A percentile compares a stretch with the other conserved stretches of the same genome.
These are phyloP conservation scores for Melanostigma gelatinosum DNA, from an alignment of 2,113 vertebrate species.

Conservation along the genomic window DNA sequence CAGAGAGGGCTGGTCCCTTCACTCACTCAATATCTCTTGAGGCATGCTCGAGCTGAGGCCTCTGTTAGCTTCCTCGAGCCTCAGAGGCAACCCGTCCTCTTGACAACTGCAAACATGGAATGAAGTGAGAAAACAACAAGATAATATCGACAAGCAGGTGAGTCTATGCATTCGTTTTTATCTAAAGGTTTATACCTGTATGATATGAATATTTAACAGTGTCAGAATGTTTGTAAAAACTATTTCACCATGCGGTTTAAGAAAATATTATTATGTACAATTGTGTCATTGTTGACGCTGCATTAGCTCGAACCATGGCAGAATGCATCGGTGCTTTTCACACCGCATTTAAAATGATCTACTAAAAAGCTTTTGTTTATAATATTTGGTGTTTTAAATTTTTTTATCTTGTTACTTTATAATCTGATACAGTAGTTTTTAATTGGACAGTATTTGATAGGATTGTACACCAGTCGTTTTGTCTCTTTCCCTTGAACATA, in stretches of 20 bases:
- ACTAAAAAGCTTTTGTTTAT: not conserved
- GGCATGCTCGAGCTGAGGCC: constrained; percentile 52
- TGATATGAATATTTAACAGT: not conserved
- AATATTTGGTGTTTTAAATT: not conserved
- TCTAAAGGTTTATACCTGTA: not conserved
- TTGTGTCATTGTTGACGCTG: constrained; percentile 7
- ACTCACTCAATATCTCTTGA: constrained; percentile 72
- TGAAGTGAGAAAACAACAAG: constrained; percentile 24
- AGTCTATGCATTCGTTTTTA: not conserved
- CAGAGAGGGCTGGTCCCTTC: constrained; percentile 61
- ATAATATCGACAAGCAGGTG: constrained; percentile 31
- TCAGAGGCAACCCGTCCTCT: constrained; percentile 14
- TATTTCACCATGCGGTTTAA: constrained; percentile 9
- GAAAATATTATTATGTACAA: constrained; percentile 15
- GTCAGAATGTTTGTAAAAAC: not conserved
- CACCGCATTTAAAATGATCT: not conserved
- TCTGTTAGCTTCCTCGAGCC: constrained; percentile 20
- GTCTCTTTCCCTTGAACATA: not conserved
- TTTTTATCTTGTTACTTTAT: not conserved
- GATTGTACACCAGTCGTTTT: not conserved
- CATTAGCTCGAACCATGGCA: not conserved
- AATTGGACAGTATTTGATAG: not conserved
- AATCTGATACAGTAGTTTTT: not conserved
- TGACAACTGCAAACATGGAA: constrained; percentile 45
- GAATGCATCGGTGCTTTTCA: not conserved